Evolutionary conservation across 2,113 vertebrate species (phyloP).

Genomic region (Platichthys flesus): DNA sequence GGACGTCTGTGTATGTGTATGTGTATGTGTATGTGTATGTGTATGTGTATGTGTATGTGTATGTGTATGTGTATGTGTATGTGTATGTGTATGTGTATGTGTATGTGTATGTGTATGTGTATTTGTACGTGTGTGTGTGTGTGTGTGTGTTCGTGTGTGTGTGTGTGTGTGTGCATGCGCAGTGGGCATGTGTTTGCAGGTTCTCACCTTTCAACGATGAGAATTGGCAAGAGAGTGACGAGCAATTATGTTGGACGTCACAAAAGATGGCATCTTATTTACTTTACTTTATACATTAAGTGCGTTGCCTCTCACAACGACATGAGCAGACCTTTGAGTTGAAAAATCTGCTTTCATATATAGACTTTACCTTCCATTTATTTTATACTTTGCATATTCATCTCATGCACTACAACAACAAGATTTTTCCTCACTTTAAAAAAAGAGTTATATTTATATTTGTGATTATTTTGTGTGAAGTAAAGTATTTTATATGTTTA

Average conservation of each 20-base stretch:
- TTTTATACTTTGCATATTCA: background rate
- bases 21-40: conserved; percentile 9
- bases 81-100: conserved; percentile 13
- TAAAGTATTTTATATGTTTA: no score
- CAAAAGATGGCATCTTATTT: conserved; percentile 62
- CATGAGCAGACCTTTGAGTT: background rate
- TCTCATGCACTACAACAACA: background rate
- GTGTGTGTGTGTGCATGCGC: conserved; percentile 9
- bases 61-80: conserved; percentile 7
- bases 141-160: conserved; percentile 11
- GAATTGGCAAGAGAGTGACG: conserved; percentile 45
- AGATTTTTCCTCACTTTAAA: no score
- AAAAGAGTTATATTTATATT: no score
- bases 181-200: conserved; percentile 24
- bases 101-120: conserved; percentile 12
- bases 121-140: conserved; percentile 8
- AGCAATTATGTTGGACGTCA: conserved; percentile 43
- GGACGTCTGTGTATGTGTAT: background rate
- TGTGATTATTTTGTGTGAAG: no score
- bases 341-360: background rate
- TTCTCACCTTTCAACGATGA: conserved; percentile 67
- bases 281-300: conserved; percentile 38
- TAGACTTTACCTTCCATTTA: background rate
- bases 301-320: conserved; percentile 2
- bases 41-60: conserved; percentile 9